Base-by-base conservation (phyloP, 2,797 vertebrate genomes). In the Danio albolineatus region DNA sequence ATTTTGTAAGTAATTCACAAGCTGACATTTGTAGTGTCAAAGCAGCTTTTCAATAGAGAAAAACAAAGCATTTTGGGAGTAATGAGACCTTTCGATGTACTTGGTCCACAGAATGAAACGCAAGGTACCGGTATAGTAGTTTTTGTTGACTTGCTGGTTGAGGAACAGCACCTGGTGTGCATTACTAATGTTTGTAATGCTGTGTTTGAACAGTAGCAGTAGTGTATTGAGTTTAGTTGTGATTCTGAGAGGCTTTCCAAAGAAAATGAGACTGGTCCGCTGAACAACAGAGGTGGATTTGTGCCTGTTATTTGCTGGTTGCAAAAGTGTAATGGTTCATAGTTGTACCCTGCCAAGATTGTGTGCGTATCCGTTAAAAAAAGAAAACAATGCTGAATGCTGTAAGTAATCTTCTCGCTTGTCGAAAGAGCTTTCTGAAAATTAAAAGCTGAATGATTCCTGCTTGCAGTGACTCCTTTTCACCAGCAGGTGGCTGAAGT, bases 231-330 rank as follows among this genome's bases (percentile, higher is more conserved):
- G 69, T 28, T 57, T 19, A 21, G 51, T 82, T 44, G 41, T 51
- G 19, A 59, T 36, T 38, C 56, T 13, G 36, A 6, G 19, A 62
- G 16, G 39, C 39, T 46, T 59, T 71, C 49, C 66, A 36, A 66
- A 65, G 38, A 10, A n/a, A 16, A 36, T 38, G 21, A 59, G 76
- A 79, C 10, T 74, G 69, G 62, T 83, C 69, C 78, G 77, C 21
- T 61, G 67, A 48, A 60, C 53, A 48, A 41, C 36, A 49, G 21
- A 53, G 7, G 38, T 38, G 62, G 54, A 62, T 60, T 62, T 60
- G 61, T 75, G 71, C 64, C 38, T 69, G 53, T 81, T n/a, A 19
- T 67, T 75, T 75, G 67, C 84, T 85, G 81, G 82, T 67, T 80
- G 59, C 14, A 17, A 72, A 28, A 72, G 61, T 48, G n/a, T 54